phyloP scores from a whole-genome alignment of 2,888 invertebrate species.

The Conops quadrifasciatus region DNA sequence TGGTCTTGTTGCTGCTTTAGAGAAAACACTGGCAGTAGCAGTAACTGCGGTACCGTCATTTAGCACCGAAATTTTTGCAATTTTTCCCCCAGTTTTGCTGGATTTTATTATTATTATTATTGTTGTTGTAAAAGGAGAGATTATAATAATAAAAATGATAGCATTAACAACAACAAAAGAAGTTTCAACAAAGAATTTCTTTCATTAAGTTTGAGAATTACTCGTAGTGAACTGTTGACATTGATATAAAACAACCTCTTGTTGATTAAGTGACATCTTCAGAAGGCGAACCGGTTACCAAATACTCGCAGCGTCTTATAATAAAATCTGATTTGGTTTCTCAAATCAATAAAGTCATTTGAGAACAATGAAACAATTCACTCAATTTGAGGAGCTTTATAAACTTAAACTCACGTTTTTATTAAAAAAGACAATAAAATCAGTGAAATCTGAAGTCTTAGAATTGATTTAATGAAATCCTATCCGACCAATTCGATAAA shows the following conservation, averaged over 20 bases:
- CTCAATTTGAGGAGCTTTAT: too few species aligned
- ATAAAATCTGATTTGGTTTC: too few species aligned
- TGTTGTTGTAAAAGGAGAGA: too few species aligned
- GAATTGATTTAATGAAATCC: too few species aligned
- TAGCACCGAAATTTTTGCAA: neutral
- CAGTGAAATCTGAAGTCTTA: too few species aligned
- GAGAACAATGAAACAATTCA: too few species aligned
- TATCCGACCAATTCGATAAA: too few species aligned
- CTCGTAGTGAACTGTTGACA: constrained; percentile 18
- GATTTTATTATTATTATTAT: neutral
- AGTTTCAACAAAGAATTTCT: constrained; percentile 9
- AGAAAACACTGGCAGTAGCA: too few species aligned
- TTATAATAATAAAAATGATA: neutral
- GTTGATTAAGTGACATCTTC: neutral
- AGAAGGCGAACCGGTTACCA: neutral
- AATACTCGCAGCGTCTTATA: neutral
- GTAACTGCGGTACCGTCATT: too few species aligned
- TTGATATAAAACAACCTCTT: neutral
- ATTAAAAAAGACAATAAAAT: neutral
- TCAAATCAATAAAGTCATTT: too few species aligned
- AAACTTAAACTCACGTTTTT: neutral
- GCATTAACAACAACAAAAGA: neutral
- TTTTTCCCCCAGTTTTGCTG: too few species aligned
- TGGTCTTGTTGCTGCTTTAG: constrained; percentile 28
- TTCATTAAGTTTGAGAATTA: constrained; percentile 6